phyloP scores from a whole-genome alignment of 2,888 invertebrate genomes.

The Harpagoxenus sublaevis region DNA sequence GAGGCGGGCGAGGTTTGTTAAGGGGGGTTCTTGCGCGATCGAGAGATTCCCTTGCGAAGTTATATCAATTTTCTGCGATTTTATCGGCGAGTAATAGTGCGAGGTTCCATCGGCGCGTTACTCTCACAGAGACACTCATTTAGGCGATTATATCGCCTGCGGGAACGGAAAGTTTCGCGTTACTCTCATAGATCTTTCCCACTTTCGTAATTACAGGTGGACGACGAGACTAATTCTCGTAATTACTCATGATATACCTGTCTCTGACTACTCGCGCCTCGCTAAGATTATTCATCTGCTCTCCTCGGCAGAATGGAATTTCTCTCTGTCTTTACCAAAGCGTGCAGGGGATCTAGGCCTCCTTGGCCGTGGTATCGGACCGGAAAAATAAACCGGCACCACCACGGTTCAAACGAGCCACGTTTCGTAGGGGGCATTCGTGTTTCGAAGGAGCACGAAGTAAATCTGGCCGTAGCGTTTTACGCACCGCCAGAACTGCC shows the following conservation, averaged over 20 bases:
- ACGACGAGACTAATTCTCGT: constrained; percentile 50
- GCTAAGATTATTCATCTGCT: constrained; percentile 23
- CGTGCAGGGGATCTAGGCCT: too few relatives aligned
- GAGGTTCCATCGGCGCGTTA: not conserved
- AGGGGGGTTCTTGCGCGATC: not conserved
- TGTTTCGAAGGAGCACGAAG: not conserved
- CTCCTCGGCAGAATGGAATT: constrained; percentile 15
- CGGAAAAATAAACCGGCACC: constrained; percentile 25
- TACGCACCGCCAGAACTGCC: constrained; percentile 38
- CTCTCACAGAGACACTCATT: not conserved
- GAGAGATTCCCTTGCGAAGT: not conserved
- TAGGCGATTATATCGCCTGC: constrained; percentile 28
- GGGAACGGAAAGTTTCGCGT: constrained; percentile 34
- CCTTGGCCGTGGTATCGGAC: not conserved
- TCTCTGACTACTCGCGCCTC: constrained; percentile 16
- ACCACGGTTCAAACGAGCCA: constrained; percentile 23
- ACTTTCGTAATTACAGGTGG: constrained; percentile 46
- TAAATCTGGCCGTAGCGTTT: constrained; percentile 40
- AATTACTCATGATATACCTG: constrained; percentile 46
- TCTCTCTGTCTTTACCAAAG: not conserved
- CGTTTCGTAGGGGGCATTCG: not conserved
- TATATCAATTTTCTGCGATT: constrained; percentile 37
- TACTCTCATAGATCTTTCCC: constrained; percentile 38
- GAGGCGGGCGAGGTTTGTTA: not conserved
- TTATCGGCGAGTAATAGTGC: constrained; percentile 20